Evolutionary conservation across 2,113 vertebrate species (phyloP).

Genomic region (Okapia johnstoni): DNA sequence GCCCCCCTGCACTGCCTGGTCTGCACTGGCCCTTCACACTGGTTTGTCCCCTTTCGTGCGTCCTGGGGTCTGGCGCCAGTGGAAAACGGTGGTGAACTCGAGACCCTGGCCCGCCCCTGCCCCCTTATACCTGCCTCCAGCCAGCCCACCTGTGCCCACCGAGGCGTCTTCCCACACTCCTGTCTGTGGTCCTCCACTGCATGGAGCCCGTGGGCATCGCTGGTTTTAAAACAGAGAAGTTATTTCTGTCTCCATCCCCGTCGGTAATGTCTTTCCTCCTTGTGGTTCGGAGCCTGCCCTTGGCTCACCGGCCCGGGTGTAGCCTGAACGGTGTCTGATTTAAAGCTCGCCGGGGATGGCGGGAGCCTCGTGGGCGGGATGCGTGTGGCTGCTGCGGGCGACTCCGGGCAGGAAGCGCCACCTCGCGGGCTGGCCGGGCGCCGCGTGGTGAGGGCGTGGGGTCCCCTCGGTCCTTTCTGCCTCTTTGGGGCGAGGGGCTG

Average conservation of each 20-base stretch:
- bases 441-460: rapidly evolving
- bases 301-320: neutral
- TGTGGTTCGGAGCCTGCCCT: neutral
- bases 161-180: neutral
- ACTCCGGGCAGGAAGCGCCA: neutral
- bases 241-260: neutral
- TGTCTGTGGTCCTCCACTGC: neutral
- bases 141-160: neutral
- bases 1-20: rapidly evolving
- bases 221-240: slow-evolving; percentile 31
- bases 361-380: neutral
- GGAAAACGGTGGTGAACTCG: neutral
- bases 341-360: neutral
- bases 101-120: neutral
- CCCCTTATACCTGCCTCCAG: rapidly evolving
- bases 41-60: rapidly evolving
- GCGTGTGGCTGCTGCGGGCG: rapidly evolving
- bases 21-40: neutral
- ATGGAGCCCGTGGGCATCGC: neutral
- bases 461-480: too few species aligned
- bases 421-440: rapidly evolving
- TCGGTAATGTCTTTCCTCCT: neutral
- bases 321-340: neutral
- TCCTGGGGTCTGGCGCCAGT: neutral
- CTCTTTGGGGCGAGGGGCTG: neutral